Base-by-base conservation (phyloP, 2,113 vertebrate genomes). In the Misgurnus mizolepis region DNA sequence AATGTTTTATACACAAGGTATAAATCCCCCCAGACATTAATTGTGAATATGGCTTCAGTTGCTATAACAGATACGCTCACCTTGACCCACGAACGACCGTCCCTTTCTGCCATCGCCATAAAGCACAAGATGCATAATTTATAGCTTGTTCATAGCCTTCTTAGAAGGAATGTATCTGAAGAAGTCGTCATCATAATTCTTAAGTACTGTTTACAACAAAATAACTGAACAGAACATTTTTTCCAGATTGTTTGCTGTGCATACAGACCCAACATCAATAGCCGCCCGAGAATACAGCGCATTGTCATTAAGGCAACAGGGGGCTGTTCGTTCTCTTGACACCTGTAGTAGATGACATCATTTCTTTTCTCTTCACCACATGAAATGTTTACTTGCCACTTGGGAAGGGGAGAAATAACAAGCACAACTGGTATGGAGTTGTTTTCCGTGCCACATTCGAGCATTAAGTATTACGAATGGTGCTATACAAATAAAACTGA, bases 111-210 rank as follows among this genome's bases (percentile, higher is more conserved):
- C 45, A 17, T 50, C 47, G 14, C 12, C 69, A 56, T 71, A 39
- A 56, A 41, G 17, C 2, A 8, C 72, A 49, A 6, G 2, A 55
- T 76, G 39, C 6, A 4, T 8, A 34, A 66, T 76, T 5, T 50
- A 76, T 41, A 34, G 43, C 6, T 1, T 17, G 72, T 14, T 58
- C 9, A 1, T n/a, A 53, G 53, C 14, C 53, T 10, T 76, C 60
- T 47, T 74, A 27, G 5, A 61, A n/a, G 22, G 5, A 78, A 72
- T 50, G 56, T 11, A 75, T 41, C 79, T 80, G 40, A 78, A 72
- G 80, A 87, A 77, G 78, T 56, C 79, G 43, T 67, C 43, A 82
- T 84, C 39, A 65, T 67, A 67, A 78, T 79, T 77, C 68, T 68
- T 17, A 76, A 69, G 64, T 71, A 67, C 53, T 10, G 7, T 67